Evolutionary conservation across 2,888 invertebrate genomes (phyloP), one percentile per base, ranked within the genome.

Genomic region (Drosophila flavopinicola): DNA sequence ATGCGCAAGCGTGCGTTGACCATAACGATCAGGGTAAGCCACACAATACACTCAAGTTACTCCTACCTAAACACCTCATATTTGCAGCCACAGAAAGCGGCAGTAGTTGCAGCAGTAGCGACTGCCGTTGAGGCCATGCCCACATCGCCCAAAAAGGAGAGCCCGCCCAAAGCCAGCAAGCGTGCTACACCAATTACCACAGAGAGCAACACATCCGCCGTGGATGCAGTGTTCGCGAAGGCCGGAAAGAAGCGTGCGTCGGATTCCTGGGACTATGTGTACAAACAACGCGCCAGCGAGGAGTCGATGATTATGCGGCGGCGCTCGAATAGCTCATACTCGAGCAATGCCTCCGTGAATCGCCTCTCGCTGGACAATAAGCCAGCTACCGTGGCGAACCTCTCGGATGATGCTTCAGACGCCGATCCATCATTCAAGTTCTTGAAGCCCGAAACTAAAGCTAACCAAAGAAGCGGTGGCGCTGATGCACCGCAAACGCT

Each of bases 281-380:
- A 93, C 90, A 92, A 93, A 70, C 92, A 92, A 39, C 92, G 93
- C 32, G 88, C 88, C 41, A 92, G 93, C 79, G 95, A 95, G 1
- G 96, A 96, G 88, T 96, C 96, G 0, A 93, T 96, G 83, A 96
- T 97, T 57, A 94, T 96, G 79, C 92, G 96, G 32, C 92, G 96
- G 13, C 95, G 96, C 85, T 96, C 96, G 1, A 96, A 96, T 39
- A 96, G 96, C 88, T 96, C 96, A 0, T 95, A 95, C 88, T 95
- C 95, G 0, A 95, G 95, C 85, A 93, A 93, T 1, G 94, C 94
- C 10, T 94, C 94, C 82, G 93, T 94, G 1, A 91, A 93, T 23
- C 92, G 94, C 5, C 90, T 94, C 2, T 87, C 86, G 30, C 30
- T 78, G 37, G 87, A 85, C 35, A 79, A 64, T 9, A 75, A 64